These are phyloP conservation scores for Zosterops pallidus DNA, from an alignment of 2,113 vertebrate species.

Conservation along the genomic window DNA sequence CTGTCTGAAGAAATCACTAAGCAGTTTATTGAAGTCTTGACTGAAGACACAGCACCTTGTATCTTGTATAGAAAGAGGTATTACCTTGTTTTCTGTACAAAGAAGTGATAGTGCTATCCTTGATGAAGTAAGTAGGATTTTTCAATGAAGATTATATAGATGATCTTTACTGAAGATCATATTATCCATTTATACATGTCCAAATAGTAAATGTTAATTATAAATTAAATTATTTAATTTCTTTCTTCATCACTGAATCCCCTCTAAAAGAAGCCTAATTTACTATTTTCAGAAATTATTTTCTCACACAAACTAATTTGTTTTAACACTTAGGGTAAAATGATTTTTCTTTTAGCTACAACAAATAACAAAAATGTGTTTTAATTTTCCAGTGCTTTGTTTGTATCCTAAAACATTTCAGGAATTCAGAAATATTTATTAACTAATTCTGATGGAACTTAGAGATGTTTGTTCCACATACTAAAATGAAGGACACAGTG, in stretches of 20 bases:
- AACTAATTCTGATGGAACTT: constrained; percentile 19
- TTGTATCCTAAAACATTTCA: constrained; percentile 60
- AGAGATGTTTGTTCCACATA: constrained; percentile 3
- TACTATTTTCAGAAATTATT: constrained; percentile 5
- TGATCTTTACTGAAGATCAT: constrained; percentile 12
- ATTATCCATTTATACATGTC: background rate
- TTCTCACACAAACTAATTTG: background rate
- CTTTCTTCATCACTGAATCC: background rate
- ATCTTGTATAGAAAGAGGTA: constrained; percentile 27
- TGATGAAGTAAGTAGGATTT: constrained; percentile 16
- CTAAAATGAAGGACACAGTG: constrained; percentile 59
- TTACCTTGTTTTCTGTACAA: background rate
- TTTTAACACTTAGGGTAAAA: background rate
- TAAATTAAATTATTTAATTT: constrained; percentile 51
- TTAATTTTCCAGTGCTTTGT: constrained; percentile 38
- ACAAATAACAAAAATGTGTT: constrained; percentile 23
- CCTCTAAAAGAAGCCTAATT: constrained; percentile 5
- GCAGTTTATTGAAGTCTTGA: constrained; percentile 4
- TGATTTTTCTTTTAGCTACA: background rate
- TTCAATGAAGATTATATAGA: constrained; percentile 18
- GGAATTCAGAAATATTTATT: constrained; percentile 24
- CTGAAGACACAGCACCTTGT: constrained; percentile 57
- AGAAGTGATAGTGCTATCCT: constrained; percentile 14
- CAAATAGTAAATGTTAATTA: constrained; percentile 34
- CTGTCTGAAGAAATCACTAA: background rate